Base-by-base conservation (phyloP, 2,888 invertebrate species). In the Microchrysa polita region DNA sequence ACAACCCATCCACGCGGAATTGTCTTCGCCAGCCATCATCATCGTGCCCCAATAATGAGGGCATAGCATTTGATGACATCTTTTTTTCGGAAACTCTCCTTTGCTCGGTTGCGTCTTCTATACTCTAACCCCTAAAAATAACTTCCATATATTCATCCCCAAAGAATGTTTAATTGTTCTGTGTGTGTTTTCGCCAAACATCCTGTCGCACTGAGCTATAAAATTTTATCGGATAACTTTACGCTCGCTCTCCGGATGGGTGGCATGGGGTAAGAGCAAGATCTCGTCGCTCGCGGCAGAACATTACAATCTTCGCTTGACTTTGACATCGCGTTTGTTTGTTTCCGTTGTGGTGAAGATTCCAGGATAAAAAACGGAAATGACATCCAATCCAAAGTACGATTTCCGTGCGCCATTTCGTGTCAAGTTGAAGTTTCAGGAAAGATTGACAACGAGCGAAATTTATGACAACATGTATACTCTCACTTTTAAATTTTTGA, bases 151-250 rank as follows among this genome's bases (percentile, higher is more conserved):
- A 2, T 48, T 48, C 48, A 4, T 42, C 12, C 42, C 42, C 14
- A 12, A n/a, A 7, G 10, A 40, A 22, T 40, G 40, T 40, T 61
- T 20, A 16, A 65, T 65, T 44, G 48, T 65, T 65, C 34, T 22
- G 20, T 42, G 10, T 65, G 44, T 22, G n/a, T n/a, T n/a, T n/a
- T n/a, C n/a, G 22, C 22, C 48, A 65, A 65, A 44, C 23, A 65
- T 48, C 48, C 65, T 48, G 65, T 20, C 48, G n/a, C n/a, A 65
- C 44, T 48, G 44, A 9, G 69, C 69, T 14, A 69, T 69, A 40
- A 69, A 69, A 57, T 55, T 2, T 57, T 69, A 69, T 69, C 40
- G 69, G 42, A 20, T 16, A 55, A 57, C 69, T 69, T 69, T 69
- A 20, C 14, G 55, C 18, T 52, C 20, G 55, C 48, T 22, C 34